Evolutionary conservation across 2,888 invertebrate species (phyloP).

Genomic region (Dromius quadrimaculatus): DNA sequence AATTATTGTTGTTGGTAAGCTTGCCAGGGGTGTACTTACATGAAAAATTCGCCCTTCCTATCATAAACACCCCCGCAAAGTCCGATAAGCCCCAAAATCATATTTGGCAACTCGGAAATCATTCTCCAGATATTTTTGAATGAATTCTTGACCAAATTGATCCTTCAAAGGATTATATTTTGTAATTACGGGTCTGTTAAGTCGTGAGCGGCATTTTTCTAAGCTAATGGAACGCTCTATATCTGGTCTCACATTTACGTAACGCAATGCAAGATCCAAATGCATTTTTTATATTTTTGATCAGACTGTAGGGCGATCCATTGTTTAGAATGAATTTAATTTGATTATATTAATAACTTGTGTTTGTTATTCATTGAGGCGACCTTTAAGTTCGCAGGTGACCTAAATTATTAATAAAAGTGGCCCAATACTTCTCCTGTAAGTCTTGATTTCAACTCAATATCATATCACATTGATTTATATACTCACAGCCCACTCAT

Average conservation of each 20-base stretch:
- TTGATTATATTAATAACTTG: slow-evolving; percentile 39
- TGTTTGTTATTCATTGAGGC: slow-evolving; percentile 6
- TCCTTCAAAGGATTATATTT: too few relatives aligned
- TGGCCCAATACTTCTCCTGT: too few relatives aligned
- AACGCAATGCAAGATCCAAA: slow-evolving; percentile 40
- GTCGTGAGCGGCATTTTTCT: slow-evolving; percentile 25
- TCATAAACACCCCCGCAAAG: too few relatives aligned
- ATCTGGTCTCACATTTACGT: slow-evolving; percentile 30
- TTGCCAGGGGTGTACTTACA: slow-evolving; percentile 1
- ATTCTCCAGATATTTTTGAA: too few relatives aligned
- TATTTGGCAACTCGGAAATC: too few relatives aligned
- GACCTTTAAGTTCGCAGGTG: slow-evolving; percentile 3
- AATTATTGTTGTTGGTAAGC: slow-evolving; percentile 29
- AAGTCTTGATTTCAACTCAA: too few relatives aligned
- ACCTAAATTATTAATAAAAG: slow-evolving; percentile 12
- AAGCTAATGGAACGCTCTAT: slow-evolving; percentile 14
- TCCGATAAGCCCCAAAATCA: too few relatives aligned
- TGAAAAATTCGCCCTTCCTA: too few relatives aligned
- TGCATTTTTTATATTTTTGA: slow-evolving; percentile 37
- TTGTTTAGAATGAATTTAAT: slow-evolving; percentile 42
- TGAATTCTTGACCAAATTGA: too few relatives aligned
- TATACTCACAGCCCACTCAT: background rate
- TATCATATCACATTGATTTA: slow-evolving; percentile 9
- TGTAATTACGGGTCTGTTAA: background rate
- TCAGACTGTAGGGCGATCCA: slow-evolving; percentile 6